Evolutionary conservation across 2,797 vertebrate species (phyloP), one percentile per base, ranked within the genome.

Genomic region (Lithobates pipiens): DNA sequence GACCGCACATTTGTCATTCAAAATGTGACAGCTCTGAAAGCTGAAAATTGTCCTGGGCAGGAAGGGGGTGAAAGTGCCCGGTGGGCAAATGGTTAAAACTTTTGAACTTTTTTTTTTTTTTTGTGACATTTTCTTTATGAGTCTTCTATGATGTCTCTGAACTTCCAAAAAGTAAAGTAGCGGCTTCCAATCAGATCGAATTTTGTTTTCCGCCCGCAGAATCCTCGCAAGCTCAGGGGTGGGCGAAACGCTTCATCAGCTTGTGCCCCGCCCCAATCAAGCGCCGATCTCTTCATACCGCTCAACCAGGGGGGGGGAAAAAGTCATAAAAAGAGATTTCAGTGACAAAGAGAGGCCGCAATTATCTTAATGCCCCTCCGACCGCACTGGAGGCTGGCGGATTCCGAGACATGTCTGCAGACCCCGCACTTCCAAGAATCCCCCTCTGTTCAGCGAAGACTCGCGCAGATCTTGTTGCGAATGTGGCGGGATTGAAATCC

Each of bases 351-450:
- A 85, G 57, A 70, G 27, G 27, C 77, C 25, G 29, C 71, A 69
- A 85, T 85, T 79, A 74, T 46, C 57, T 23, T 79, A 79, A 85
- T 84, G 75, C 23, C 54, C 75, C 73, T 83, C 73, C 82, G 34
- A 83, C 82, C 82, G 68, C 82, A 39, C 6, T 7, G 36, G 36
- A 39, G 36, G 36, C 36, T 39, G 36, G 36, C 36, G 76, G 82
- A 71, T 84, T 71, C 69, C 1, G 36, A 39, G 5, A 5, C 69
- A 84, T 44, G 82, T 84, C 82, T 84, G 75, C 39, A 44, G 74
- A 70, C 74, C 67, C 34, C 11, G 15, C 74, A 27, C 36, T 84
- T 77, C 82, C 82, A 84, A 84, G 82, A 84, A 84, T 65, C 82
- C n/a, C 23, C 65, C 57, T n/a, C 5, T 4, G 57, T 69, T 39